These are phyloP conservation scores for Gibbula magus DNA, from an alignment of 2,888 invertebrate species.

Conservation along the genomic window DNA sequence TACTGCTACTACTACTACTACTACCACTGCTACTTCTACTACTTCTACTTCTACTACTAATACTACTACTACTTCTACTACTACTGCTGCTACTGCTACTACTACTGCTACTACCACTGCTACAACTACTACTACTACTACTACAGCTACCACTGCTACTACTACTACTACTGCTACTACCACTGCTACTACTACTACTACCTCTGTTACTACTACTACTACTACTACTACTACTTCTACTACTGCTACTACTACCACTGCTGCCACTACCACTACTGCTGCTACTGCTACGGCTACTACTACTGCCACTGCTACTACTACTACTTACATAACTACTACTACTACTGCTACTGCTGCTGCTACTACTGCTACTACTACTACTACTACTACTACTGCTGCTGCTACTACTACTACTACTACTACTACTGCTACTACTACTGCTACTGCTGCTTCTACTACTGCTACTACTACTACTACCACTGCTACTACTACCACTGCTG, in stretches of 20 bases:
- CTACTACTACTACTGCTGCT: neutral
- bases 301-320: too few relatives aligned
- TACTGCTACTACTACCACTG: neutral
- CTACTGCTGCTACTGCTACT: neutral
- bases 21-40: neutral
- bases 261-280: neutral
- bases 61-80: too few relatives aligned
- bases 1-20: neutral
- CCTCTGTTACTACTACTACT: neutral
- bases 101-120: neutral
- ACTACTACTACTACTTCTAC: neutral
- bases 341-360: neutral
- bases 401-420: slow-evolving; percentile 28
- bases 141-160: neutral
- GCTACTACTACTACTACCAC: neutral
- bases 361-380: neutral
- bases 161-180: neutral
- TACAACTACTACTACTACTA: too few relatives aligned
- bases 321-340: too few relatives aligned
- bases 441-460: too few relatives aligned
- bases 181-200: neutral
- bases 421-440: slow-evolving; percentile 26
- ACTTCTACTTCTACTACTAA: too few relatives aligned
- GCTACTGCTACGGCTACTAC: too few relatives aligned
- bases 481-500: neutral